Evolutionary conservation across 2,888 invertebrate genomes (phyloP), one percentile per base, ranked within the genome.

Genomic region (Dascillus cervinus): DNA sequence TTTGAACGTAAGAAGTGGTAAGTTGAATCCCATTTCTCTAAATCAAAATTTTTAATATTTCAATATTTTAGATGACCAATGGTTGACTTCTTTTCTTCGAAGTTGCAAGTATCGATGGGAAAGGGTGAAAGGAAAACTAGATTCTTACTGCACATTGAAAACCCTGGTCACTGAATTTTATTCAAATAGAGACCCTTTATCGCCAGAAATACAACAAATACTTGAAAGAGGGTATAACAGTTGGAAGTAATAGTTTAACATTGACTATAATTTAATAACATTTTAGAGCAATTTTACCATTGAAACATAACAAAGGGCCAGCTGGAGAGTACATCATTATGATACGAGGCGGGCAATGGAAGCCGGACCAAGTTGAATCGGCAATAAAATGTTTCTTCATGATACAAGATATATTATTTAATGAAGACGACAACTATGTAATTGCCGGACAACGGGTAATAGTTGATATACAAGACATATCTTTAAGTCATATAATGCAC

Each of bases 41-140:
- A n/a, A n/a, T n/a, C n/a, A n/a, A n/a, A n/a, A n/a, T n/a, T n/a
- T n/a, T n/a, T n/a, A n/a, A n/a, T n/a, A n/a, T n/a, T n/a, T n/a
- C n/a, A n/a, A n/a, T n/a, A n/a, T 9, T 27, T 6, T 20, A 27
- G 27, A 27, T 6, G 17, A 27, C 12, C 27, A 27, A 19, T 27
- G 27, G 27, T n/a, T 27, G 22, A 47, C 74, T 3, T 60, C 70
- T 2, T 80, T 78, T 53, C 60, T 80, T 8, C 66, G 80, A 3
- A 77, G 78, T 14, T 75, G 74, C 49, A 79, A 79, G 55, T 77
- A 67, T 53, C 77, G 76, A 41, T 52, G 79, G 47, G 75, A 77
- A 49, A 61, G 69, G 23, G 64, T 74, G 2, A 79, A 79, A 47
- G 67, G 72, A 43, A 78, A 77, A 52, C 37, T 79, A 4, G 78